Evolutionary conservation across 2,797 vertebrate genomes (phyloP).

Genomic region (Peromyscus eremicus): DNA sequence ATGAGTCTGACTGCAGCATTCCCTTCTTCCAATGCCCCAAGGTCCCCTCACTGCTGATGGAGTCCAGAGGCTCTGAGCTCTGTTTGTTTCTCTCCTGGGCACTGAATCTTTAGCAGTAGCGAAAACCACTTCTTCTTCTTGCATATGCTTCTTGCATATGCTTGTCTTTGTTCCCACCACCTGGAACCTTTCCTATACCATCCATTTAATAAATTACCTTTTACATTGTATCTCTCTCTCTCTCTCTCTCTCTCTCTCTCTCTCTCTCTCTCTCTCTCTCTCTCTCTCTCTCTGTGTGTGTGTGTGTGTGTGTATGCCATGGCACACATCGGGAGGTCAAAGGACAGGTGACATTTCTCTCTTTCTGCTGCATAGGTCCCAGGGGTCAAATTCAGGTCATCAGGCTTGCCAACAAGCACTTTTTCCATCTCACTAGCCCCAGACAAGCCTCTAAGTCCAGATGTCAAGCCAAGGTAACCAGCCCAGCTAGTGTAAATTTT

Average conservation of each 20-base stretch:
- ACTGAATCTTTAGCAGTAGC: neutral
- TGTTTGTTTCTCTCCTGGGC: neutral
- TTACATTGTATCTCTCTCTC: neutral
- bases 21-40: neutral
- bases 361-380: neutral
- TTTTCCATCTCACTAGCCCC: neutral
- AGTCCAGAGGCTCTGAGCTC: neutral
- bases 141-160: neutral
- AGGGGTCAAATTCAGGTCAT: neutral
- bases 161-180: neutral
- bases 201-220: neutral
- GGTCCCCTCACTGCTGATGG: neutral
- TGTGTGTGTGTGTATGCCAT: neutral
- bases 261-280: no score
- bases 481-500: neutral
- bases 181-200: neutral
- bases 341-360: neutral
- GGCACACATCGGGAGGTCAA: neutral
- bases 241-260: no score
- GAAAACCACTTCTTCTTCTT: neutral
- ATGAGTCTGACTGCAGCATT: neutral
- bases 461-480: neutral
- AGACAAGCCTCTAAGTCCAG: neutral
- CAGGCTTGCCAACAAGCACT: neutral
- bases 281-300: neutral